Evolutionary conservation across 1,140 invertebrate genomes (phyloP).

Genomic region (Drosophila yakuba): DNA sequence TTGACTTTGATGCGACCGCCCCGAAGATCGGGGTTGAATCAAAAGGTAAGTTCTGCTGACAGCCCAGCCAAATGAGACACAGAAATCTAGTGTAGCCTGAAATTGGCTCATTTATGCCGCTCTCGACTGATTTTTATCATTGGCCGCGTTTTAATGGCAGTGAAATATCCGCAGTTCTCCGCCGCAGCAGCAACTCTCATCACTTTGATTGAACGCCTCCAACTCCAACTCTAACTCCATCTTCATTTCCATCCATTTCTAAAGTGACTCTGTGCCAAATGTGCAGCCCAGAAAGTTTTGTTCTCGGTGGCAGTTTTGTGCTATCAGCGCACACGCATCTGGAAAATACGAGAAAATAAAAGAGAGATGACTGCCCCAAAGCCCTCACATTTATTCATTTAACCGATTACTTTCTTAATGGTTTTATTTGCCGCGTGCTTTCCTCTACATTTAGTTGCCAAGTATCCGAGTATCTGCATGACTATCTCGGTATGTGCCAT

Average conservation of each 20-base stretch:
- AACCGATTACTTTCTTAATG: slow-evolving; percentile 10
- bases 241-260: no score
- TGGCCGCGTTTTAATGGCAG: slow-evolving; percentile 40
- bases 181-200: neutral
- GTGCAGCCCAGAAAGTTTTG: slow-evolving; percentile 69
- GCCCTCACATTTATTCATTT: slow-evolving; percentile 37
- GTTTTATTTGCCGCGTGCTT: slow-evolving; percentile 36
- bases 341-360: neutral
- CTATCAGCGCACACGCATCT: slow-evolving; percentile 44
- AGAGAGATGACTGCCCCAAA: neutral
- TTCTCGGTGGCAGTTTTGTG: slow-evolving; percentile 39
- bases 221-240: neutral
- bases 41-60: slow-evolving; percentile 4
- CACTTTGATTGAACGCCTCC: slow-evolving; percentile 19
- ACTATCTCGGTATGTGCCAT: slow-evolving; percentile 37
- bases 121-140: slow-evolving; percentile 43
- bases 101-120: slow-evolving; percentile 63
- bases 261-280: slow-evolving; percentile 58
- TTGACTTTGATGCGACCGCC: slow-evolving; percentile 42
- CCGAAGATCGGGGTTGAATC: slow-evolving; percentile 7
- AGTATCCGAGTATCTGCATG: slow-evolving; percentile 15
- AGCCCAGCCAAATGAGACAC: slow-evolving; percentile 27
- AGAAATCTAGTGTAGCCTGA: slow-evolving; percentile 70
- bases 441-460: slow-evolving; percentile 14
- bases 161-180: neutral